Evolutionary conservation across 2,113 vertebrate species (phyloP).

Genomic region (Onychostoma macrolepis): DNA sequence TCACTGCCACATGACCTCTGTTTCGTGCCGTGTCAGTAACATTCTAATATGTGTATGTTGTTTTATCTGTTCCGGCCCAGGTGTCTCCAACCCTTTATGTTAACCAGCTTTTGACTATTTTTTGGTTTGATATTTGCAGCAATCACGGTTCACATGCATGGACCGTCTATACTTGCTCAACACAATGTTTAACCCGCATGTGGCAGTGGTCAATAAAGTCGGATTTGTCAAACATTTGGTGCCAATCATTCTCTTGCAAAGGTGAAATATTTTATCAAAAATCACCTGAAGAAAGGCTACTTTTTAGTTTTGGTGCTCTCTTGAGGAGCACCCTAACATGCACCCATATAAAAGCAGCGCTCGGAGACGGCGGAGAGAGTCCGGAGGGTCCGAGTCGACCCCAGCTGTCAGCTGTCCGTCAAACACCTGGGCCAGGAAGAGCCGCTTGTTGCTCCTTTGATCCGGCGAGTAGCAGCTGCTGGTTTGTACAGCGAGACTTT

Average conservation of each 20-base stretch:
- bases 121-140: background rate
- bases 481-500: constrained; percentile 97
- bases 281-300: background rate
- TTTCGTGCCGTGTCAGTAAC: too few species aligned
- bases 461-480: constrained; percentile 95
- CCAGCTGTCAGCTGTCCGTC: constrained; percentile 99
- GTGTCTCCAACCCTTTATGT: background rate
- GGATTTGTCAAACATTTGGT: too few species aligned
- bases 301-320: background rate
- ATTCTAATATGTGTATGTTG: too few species aligned
- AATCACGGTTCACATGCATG: too few species aligned
- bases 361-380: background rate
- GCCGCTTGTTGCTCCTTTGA: constrained; percentile 97
- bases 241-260: too few species aligned
- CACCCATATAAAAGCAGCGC: constrained; percentile 21
- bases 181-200: too few species aligned
- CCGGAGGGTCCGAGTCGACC: constrained; percentile 62
- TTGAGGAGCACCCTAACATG: background rate
- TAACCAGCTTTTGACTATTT: background rate
- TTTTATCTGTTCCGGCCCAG: background rate
- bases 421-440: constrained; percentile 96
- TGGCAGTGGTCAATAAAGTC: too few species aligned
- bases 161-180: too few species aligned
- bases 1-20: too few species aligned
- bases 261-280: background rate